Base-by-base conservation (phyloP, 2,888 invertebrate genomes). In the Chironomus riparius region DNA sequence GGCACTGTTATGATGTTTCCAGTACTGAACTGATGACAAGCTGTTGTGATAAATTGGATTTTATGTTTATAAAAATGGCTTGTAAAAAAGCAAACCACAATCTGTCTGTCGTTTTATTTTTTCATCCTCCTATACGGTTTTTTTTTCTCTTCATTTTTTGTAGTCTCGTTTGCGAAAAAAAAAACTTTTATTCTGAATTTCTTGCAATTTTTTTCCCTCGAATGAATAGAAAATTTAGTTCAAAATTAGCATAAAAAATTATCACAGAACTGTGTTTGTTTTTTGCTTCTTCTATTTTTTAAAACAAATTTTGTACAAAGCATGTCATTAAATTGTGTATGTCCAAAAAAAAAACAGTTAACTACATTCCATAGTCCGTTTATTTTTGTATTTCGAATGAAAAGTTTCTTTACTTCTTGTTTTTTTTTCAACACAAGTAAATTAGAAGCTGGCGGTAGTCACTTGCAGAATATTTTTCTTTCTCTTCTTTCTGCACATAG, bases 1-100 rank as follows among this genome's bases (percentile, higher is more conserved):
- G n/a, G 10, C 65, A 65, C 10, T 56, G 71, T 56, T 50, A 47
- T 28, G 48, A 21, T 48, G 48, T 21, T 21, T 56, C n/a, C 18
- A 21, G n/a, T 5, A 28, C 7, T 12, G 28, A 56, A 47, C 71
- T 38, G 71, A 71, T 56, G 56, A 71, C 71, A 71, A 56, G 71
- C 56, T n/a, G 71, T 71, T 56, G 71, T 71, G 71, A 71, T 56
- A 71, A 71, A 71, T 71, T 71, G 71, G 70, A 70, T 38, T 70
- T 70, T 70, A 56, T 56, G 56, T 56, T 56, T 56, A 56, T 56
- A 56, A 56, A 56, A 56, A 56, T 56, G 56, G 56, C 56, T 56
- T 56, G 56, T 56, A 56, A 56, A 50, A 56, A 56, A 56, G 50
- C 50, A 50, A 7, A 56, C 56, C 56, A 56, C 56, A 56, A 56